A percentile compares a stretch with the other conserved stretches of the same genome.
Conservation (phyloP, 2,797 vertebrate genomes). For the Myotis planiceps region DNA sequence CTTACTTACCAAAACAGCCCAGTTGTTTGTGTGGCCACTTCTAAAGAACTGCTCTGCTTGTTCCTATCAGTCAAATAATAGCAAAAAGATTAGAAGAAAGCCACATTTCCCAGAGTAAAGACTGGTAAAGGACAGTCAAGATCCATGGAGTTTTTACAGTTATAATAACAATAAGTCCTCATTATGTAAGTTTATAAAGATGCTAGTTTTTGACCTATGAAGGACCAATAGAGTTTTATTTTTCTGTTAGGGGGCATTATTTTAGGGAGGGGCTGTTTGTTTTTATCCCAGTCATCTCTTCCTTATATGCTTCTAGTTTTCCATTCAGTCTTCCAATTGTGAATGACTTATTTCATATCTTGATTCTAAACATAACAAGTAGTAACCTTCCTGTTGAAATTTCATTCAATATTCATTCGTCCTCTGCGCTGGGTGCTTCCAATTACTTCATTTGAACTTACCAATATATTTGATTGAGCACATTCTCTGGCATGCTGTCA, state of each 20-base stretch:
- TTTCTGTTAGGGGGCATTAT: background rate
- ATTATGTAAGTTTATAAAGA: background rate
- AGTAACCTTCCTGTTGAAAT: background rate
- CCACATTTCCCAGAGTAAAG: conserved; percentile 8
- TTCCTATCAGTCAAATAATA: conserved; percentile 81
- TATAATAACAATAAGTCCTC: background rate
- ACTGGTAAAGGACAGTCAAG: background rate
- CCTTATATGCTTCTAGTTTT: conserved; percentile 6
- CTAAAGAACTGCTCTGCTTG: conserved; percentile 93
- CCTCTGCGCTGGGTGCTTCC: background rate
- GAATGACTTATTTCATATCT: background rate
- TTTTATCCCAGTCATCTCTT: conserved; percentile 41
- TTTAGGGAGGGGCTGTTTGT: background rate
- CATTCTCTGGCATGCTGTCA: background rate
- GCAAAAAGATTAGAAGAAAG: background rate
- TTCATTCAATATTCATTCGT: background rate
- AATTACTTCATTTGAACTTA: background rate
- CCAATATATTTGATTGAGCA: background rate
- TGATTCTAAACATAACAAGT: background rate
- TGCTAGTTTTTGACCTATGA: background rate
- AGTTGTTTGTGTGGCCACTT: conserved; percentile 98
- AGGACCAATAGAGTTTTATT: background rate
- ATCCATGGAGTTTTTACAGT: background rate
- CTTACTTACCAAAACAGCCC: conserved; percentile 96
- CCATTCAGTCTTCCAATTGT: conserved; percentile 27